Evolutionary conservation across 2,113 vertebrate species (phyloP).

Genomic region (Aepyceros melampus): DNA sequence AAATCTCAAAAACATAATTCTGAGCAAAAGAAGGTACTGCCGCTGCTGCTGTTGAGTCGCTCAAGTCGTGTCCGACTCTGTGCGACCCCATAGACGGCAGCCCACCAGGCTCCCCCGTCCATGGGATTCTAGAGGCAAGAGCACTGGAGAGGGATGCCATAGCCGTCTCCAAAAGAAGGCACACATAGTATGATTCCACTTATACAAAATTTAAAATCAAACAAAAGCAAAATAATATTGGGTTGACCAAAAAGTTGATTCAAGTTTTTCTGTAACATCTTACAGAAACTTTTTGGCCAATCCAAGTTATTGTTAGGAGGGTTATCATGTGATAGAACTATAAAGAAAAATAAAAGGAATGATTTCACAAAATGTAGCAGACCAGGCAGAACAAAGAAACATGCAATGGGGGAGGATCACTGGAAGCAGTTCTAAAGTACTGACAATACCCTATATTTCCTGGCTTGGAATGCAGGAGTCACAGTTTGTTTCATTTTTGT

Average conservation of each 20-base stretch:
- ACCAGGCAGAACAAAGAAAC: neutral
- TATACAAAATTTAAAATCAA: constrained; percentile 7
- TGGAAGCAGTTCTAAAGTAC: neutral
- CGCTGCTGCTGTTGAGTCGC: too few relatives aligned
- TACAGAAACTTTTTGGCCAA: neutral
- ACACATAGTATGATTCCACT: neutral
- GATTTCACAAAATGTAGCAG: neutral
- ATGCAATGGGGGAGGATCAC: neutral
- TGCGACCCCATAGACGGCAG: too few relatives aligned
- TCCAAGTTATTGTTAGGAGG: neutral
- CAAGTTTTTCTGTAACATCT: neutral
- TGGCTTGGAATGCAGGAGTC: neutral
- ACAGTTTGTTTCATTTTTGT: neutral
- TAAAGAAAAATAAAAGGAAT: neutral
- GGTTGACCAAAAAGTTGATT: neutral
- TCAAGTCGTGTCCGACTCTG: too few relatives aligned
- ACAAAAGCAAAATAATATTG: neutral
- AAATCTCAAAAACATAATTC: neutral
- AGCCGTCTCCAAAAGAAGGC: neutral
- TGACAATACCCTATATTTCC: neutral
- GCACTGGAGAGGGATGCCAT: neutral
- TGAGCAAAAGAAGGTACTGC: neutral
- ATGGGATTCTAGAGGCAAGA: too few relatives aligned
- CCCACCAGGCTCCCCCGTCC: too few relatives aligned
- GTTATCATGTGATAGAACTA: neutral